Base-by-base conservation (phyloP, 2,888 invertebrate genomes). In the Coelogynopora nodosa region DNA sequence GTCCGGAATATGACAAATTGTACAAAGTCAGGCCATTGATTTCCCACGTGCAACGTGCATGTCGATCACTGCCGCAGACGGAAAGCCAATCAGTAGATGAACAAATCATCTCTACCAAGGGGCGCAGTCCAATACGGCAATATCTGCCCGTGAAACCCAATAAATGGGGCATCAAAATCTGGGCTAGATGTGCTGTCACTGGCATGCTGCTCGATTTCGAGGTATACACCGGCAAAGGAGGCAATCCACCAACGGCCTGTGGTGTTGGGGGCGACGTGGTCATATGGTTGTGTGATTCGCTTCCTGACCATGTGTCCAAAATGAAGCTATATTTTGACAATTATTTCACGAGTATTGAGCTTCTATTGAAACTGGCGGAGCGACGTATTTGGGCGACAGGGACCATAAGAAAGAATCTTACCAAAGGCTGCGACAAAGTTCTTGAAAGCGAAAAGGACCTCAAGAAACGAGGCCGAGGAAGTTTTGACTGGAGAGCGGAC, bases 11-110 rank as follows among this genome's bases (percentile, higher is more conserved):
- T 85, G 86, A 85, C 28, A 85, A 30, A 85, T 30, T 85, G 18
- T 88, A 85, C 87, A 89, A 88, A 84, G 86, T 88, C 67, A 30
- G 88, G n/a, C 88, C 88, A 30, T 30, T 89, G 0, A 27, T 88
- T 13, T 86, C 88, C 30, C 49, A 67, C 26, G 31, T 88, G 10
- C 28, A 31, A 26, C 74, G 86, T n/a, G 87, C 84, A 27, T 88
- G 87, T 67, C 86, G 49, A 30, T 67, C 30, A 27, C 30, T 88
- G 85, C 27, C 27, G 27, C 31, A 84, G 26, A 85, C 84, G 18
- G 87, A 87, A 67, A n/a, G 84, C 26, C 82, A 86, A 49, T 67
- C 85, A 30, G 84, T 88, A 28, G 88, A 88, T 88, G 88, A 88
- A 83, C 87, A 86, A 87, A 88, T 88, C 0, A 85, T 88, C 13